Percentiles rank a stretch among this genome's conserved stretches.
Conservation (phyloP, 2,113 vertebrate species). For the Scomber japonicus region DNA sequence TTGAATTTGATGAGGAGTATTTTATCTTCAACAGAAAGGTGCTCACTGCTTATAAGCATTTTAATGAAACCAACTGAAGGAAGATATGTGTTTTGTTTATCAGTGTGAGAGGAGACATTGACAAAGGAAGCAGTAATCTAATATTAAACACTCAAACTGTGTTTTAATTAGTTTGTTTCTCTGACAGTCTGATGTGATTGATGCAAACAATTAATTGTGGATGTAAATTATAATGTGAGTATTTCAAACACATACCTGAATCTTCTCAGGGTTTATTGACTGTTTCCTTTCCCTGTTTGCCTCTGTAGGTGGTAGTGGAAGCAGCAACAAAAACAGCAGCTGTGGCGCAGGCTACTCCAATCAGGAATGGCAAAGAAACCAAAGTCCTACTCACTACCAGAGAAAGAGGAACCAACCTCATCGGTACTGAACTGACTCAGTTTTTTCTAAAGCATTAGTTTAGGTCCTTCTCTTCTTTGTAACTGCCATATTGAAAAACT, state of each 20-base stretch:
- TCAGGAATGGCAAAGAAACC: constrained; percentile 79
- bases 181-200: constrained; percentile 24
- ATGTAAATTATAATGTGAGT: constrained; percentile 22
- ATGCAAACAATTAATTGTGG: constrained; percentile 36
- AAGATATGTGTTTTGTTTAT: background rate
- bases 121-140: constrained; percentile 5
- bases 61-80: background rate
- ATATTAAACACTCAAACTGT: constrained; percentile 5
- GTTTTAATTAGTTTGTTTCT: constrained; percentile 36
- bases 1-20: constrained; percentile 19
- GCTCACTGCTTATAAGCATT: background rate
- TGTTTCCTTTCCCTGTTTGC: background rate
- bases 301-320: constrained; percentile 84
- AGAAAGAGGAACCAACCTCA: constrained; percentile 88
- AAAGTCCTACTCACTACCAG: constrained; percentile 87
- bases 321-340: constrained; percentile 81
- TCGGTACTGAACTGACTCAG: constrained; percentile 82
- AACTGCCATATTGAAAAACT: background rate
- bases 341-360: constrained; percentile 64
- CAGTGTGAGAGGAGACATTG: background rate
- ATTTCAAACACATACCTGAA: constrained; percentile 13
- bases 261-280: background rate
- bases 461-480: background rate
- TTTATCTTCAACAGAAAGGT: constrained; percentile 35
- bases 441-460: background rate